A percentile compares a stretch with the other conserved stretches of the same genome.
Conservation (phyloP, 2,888 invertebrate genomes). For the Pyrgus malvae region DNA sequence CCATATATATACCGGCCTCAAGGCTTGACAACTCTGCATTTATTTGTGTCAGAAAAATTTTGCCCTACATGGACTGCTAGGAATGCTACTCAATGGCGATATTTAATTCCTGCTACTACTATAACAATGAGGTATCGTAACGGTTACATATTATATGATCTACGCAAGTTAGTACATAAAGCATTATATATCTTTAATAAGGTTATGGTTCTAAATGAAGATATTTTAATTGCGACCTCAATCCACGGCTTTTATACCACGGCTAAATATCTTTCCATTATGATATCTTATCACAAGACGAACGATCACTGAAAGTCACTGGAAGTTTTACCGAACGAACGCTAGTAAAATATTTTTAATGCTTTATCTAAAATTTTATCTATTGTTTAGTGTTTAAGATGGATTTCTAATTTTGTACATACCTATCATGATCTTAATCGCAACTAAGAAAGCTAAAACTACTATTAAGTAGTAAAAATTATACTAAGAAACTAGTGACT, state of each 20-base stretch:
- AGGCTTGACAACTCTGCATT: constrained; percentile 23
- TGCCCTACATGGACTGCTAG: constrained; percentile 3
- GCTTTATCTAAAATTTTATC: constrained; percentile 39
- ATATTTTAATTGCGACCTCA: constrained; percentile 48
- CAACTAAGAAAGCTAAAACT: neutral
- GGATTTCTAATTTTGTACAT: constrained; percentile 24
- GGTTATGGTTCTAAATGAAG: neutral
- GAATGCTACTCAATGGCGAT: constrained; percentile 13
- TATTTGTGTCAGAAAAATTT: constrained; percentile 20
- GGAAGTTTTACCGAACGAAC: constrained; percentile 41
- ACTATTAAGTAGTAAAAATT: neutral
- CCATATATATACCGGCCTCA: constrained; percentile 18
- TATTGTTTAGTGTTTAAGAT: constrained; percentile 26
- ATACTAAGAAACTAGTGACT: constrained; percentile 6
- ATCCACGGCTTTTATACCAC: constrained; percentile 45
- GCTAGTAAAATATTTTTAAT: constrained; percentile 2
- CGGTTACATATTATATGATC: neutral
- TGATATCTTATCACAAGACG: constrained; percentile 42
- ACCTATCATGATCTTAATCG: neutral
- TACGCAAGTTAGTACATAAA: neutral
- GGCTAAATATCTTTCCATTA: constrained; percentile 51
- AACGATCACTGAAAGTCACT: constrained; percentile 42
- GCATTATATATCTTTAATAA: constrained; percentile 5
- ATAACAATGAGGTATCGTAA: constrained; percentile 3
- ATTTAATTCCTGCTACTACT: neutral